Conservation (phyloP, 2,113 vertebrate species). For the Leucopsar rothschildi region DNA sequence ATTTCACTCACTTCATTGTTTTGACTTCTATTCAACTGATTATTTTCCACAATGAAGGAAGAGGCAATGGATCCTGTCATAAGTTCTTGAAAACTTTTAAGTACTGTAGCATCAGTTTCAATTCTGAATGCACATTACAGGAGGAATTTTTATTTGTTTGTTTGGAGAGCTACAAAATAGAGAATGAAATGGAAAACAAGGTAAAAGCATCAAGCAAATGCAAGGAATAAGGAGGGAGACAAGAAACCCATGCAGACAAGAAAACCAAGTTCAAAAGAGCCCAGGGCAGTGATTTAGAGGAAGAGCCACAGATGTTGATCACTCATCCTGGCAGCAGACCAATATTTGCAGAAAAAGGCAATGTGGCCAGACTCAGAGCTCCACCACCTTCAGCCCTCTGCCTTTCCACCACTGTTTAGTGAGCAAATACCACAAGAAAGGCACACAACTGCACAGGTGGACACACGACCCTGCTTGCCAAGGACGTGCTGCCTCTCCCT, state of each 20-base stretch:
- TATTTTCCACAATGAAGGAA: background rate
- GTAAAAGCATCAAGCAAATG: background rate
- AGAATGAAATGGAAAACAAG: background rate
- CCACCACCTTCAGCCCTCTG: background rate
- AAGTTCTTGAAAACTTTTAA: background rate
- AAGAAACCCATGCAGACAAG: background rate
- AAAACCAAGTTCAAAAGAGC: background rate
- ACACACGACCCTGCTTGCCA: fast-evolving
- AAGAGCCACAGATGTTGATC: background rate
- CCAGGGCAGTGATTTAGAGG: background rate
- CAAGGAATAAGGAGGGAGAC: background rate
- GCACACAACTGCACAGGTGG: fast-evolving
- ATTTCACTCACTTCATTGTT: background rate
- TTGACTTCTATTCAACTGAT: background rate
- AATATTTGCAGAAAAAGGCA: background rate
- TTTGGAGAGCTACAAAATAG: background rate
- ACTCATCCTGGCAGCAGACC: background rate
- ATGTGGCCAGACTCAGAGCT: background rate
- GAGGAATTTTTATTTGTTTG: background rate
- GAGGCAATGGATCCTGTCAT: background rate
- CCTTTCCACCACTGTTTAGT: background rate
- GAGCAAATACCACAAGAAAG: background rate
- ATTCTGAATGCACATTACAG: background rate
- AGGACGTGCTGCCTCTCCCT: background rate
- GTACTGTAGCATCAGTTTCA: background rate